Evolutionary conservation across 2,113 vertebrate species (phyloP).

Genomic region (Amphiprion ocellaris): DNA sequence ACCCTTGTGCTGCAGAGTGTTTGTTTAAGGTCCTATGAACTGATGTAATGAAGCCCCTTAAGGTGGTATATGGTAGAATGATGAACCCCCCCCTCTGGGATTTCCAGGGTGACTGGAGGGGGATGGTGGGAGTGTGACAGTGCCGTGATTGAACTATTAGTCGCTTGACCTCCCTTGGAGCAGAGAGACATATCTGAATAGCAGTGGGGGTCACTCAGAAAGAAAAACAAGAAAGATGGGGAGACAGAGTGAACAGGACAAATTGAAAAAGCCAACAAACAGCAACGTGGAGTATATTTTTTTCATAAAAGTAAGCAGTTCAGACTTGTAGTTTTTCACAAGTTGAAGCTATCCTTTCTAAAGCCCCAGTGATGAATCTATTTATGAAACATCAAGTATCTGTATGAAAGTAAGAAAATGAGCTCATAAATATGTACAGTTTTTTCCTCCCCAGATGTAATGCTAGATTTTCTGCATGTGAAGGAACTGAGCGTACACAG

Average conservation of each 20-base stretch:
- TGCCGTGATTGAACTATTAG: constrained; percentile 97
- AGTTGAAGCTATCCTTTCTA: neutral
- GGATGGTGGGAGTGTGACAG: constrained; percentile 89
- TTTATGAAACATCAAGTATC: constrained; percentile 63
- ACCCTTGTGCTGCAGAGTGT: constrained; percentile 89
- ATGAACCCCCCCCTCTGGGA: constrained; percentile 69
- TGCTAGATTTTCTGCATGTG: constrained; percentile 40
- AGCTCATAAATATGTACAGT: constrained; percentile 57
- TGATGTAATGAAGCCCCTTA: constrained; percentile 93
- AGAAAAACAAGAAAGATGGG: constrained; percentile 56
- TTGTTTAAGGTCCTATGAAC: constrained; percentile 92
- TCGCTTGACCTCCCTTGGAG: constrained; percentile 90
- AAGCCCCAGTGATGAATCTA: constrained; percentile 14
- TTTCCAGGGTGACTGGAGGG: constrained; percentile 57
- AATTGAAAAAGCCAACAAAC: constrained; percentile 35
- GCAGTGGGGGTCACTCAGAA: constrained; percentile 86
- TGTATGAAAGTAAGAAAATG: constrained; percentile 39
- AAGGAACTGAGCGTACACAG: constrained; percentile 13
- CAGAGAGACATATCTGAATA: constrained; percentile 87
- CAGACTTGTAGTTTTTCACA: constrained; percentile 10
- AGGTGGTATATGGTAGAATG: constrained; percentile 75
- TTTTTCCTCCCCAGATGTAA: constrained; percentile 44
- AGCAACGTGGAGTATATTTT: constrained; percentile 3
- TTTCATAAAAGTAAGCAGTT: constrained; percentile 11
- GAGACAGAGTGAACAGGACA: constrained; percentile 51